A percentile compares a stretch with the other conserved stretches of the same genome.
These are phyloP conservation scores for Acanthurus leucopareius DNA, from an alignment of 2,797 vertebrate genomes.

Conservation along the genomic window DNA sequence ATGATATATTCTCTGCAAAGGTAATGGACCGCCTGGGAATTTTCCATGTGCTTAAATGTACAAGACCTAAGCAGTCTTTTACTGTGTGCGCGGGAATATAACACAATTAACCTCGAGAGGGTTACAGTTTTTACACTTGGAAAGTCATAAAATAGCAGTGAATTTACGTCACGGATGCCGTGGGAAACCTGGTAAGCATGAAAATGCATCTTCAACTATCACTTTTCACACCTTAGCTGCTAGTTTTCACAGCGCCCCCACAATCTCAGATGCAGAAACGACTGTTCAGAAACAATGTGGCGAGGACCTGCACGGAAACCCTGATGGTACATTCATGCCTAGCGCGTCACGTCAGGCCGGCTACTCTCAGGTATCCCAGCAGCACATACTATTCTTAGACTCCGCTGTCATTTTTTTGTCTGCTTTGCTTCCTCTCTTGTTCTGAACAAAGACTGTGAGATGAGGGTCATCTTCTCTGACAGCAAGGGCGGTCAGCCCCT, in stretches of 20 bases:
- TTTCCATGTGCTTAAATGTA: not conserved
- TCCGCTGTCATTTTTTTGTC: conserved; percentile 42
- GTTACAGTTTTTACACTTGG: not conserved
- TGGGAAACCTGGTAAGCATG: not conserved
- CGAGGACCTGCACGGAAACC: not conserved
- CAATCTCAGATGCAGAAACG: not conserved
- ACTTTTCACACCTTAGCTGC: not conserved
- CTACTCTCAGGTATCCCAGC: conserved; percentile 50
- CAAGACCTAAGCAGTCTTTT: too few species aligned
- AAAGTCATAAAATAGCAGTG: not conserved
- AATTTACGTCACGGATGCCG: not conserved
- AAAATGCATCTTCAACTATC: not conserved
- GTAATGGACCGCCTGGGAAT: not conserved
- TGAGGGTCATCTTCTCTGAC: conserved; percentile 77
- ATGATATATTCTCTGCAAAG: not conserved
- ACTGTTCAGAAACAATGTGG: not conserved
- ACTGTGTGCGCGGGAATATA: not conserved
- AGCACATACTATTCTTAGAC: conserved; percentile 54
- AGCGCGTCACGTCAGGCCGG: conserved; percentile 7
- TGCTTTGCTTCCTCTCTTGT: conserved; percentile 53
- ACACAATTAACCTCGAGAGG: not conserved
- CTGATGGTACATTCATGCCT: conserved; percentile 7
- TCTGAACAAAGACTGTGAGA: conserved; percentile 71
- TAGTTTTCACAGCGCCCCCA: not conserved
- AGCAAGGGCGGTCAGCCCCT: conserved; percentile 65